Conservation (phyloP, 1,140 invertebrate genomes). For the Caenorhabditis briggsae region DNA sequence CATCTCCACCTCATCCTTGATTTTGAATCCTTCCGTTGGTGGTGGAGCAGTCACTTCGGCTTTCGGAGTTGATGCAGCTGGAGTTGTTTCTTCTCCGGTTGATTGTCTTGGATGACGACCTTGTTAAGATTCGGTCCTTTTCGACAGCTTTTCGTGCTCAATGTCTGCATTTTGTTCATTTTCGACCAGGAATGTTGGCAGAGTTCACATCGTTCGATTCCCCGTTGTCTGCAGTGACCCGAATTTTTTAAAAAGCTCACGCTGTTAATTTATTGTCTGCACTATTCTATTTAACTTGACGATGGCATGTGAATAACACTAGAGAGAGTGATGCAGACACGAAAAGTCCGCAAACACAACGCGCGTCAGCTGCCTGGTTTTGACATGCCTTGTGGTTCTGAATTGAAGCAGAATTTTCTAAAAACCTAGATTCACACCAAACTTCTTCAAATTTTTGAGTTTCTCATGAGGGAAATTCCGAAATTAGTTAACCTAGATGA, state of each 20-base stretch:
- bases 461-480: no score
- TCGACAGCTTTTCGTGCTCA: slow-evolving; percentile 14
- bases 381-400: not conserved
- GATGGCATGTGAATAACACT: no score
- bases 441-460: not conserved
- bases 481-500: no score
- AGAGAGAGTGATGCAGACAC: not conserved
- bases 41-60: slow-evolving; percentile 48
- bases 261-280: no score
- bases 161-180: slow-evolving; percentile 30
- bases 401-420: not conserved
- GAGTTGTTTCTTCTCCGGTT: slow-evolving; percentile 12
- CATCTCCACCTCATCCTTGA: slow-evolving; percentile 62
- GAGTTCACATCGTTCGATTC: no score
- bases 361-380: not conserved
- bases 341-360: not conserved
- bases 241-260: no score
- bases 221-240: no score
- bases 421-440: not conserved
- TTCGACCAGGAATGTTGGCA: not conserved
- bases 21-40: slow-evolving; percentile 40
- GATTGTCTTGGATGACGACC: slow-evolving; percentile 35
- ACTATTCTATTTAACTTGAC: no score
- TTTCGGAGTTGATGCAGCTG: slow-evolving; percentile 14
- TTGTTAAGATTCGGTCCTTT: slow-evolving; percentile 21